These are phyloP conservation scores for Arenicola marina DNA, from an alignment of 2,888 invertebrate species.

Conservation along the genomic window DNA sequence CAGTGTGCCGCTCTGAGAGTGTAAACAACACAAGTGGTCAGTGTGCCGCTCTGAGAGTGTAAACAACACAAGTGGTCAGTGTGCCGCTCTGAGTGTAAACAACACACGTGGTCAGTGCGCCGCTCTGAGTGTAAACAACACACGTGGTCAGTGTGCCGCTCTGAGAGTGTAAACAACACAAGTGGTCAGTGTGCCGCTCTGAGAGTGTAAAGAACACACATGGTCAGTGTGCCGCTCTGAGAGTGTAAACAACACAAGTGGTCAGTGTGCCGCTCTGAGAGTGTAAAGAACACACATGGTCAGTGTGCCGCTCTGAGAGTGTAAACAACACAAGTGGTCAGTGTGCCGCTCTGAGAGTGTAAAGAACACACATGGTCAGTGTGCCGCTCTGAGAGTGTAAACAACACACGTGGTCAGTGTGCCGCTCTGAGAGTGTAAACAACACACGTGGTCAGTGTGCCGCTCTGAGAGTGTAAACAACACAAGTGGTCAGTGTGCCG, in stretches of 20 bases:
- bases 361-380: slow-evolving; percentile 59
- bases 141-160: slow-evolving; percentile 57
- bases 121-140: slow-evolving; percentile 60
- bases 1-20: slow-evolving; percentile 58
- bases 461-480: slow-evolving; percentile 60
- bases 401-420: slow-evolving; percentile 59
- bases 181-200: slow-evolving; percentile 55
- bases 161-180: slow-evolving; percentile 61
- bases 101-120: slow-evolving; percentile 59
- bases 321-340: slow-evolving; percentile 60
- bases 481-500: slow-evolving; percentile 58
- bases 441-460: slow-evolving; percentile 59
- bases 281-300: slow-evolving; percentile 60
- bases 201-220: slow-evolving; percentile 61
- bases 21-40: slow-evolving; percentile 60
- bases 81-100: slow-evolving; percentile 60
- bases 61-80: too few species aligned
- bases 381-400: slow-evolving; percentile 59
- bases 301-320: slow-evolving; percentile 58
- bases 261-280: slow-evolving; percentile 57
- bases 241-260: slow-evolving; percentile 61
- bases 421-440: slow-evolving; percentile 59
- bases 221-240: slow-evolving; percentile 55
- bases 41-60: slow-evolving; percentile 55
- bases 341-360: slow-evolving; percentile 58